Conservation (phyloP, 1,140 invertebrate species). For the Fopius arisanus region DNA sequence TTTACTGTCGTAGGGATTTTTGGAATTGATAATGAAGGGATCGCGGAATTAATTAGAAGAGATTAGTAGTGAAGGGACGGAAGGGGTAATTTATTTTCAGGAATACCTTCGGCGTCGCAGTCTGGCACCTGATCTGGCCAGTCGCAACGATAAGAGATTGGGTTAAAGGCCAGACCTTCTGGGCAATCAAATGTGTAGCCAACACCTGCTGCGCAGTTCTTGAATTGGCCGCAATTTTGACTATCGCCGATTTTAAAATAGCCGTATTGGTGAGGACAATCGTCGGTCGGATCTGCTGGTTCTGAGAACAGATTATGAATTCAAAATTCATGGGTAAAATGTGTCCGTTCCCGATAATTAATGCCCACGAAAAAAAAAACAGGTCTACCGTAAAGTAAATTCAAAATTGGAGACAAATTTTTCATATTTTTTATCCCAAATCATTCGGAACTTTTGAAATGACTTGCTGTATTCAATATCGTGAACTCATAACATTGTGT, state of each 20-base stretch:
- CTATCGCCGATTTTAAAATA: conserved; percentile 79
- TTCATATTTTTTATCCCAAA: too few species aligned
- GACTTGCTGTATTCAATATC: too few species aligned
- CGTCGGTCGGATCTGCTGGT: conserved; percentile 72
- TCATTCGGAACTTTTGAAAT: too few species aligned
- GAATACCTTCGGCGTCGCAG: conserved; percentile 80
- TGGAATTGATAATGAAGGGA: too few species aligned
- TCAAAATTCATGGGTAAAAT: not conserved
- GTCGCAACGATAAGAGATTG: conserved; percentile 79
- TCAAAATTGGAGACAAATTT: too few species aligned
- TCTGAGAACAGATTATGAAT: conserved; percentile 56
- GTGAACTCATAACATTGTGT: too few species aligned
- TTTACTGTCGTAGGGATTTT: too few species aligned
- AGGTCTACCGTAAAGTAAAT: too few species aligned
- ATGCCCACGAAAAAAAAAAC: too few species aligned
- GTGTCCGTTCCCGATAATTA: too few species aligned
- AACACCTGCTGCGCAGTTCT: conserved; percentile 81
- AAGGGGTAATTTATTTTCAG: too few species aligned
- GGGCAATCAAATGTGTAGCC: conserved; percentile 75
- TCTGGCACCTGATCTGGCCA: conserved; percentile 84
- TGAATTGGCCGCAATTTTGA: conserved; percentile 81
- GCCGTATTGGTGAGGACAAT: conserved; percentile 87
- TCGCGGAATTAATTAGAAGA: not conserved
- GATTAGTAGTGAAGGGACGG: not conserved
- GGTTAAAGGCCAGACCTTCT: conserved; percentile 85